Base-by-base conservation (phyloP, 2,113 vertebrate species). In the Probosciger aterrimus region DNA sequence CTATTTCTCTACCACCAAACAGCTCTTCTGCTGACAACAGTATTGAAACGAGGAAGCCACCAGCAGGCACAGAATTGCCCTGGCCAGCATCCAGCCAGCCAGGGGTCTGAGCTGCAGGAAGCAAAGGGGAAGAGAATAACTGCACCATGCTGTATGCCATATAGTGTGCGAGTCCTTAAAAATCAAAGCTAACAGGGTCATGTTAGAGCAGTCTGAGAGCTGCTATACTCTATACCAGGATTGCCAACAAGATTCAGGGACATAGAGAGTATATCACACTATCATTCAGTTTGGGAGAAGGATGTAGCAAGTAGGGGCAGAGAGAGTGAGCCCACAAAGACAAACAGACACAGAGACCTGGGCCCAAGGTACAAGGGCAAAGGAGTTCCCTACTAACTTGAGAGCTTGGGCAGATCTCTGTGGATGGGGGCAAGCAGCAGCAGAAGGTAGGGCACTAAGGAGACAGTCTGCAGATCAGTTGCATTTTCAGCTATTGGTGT, bases 401-500 rank as follows among this genome's bases (percentile, higher is more conserved):
- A 57, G 27, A 4, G 2, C 50, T 23, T 13, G 24, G 35, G 41
- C 67, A 92, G 62, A 65, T 19, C 22, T n/a, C 92, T 50, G n/a
- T 3, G 3, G 53, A 46, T 43, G 41, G 18, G 24, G 18, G 7
- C 64, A 73, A 77, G 55, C 41, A 78, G 88, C 50, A 59, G 62
- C 20, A 67, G 12, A 16, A 82, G 28, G 24, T 6, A 74, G 17
- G 41, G 10, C 12, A 28, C n/a, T 65, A 18, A 31, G 31, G 31
- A 10, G 2, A 30, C 3, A 2, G 20, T 3, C 41, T 76, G 62
- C 46, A 81, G 37, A 35, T 1, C 1, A 1, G n/a, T 4, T 78
- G 46, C 1, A 1, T 63, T 46, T 82, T 49, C 43, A 82, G 7
- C 47, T 46, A 11, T 30, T 37, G 37, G 6, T 76, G 49, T 70